Evolutionary conservation across 2,888 invertebrate genomes (phyloP), one percentile per base, ranked within the genome.

Genomic region (Ochlodes sylvanus): DNA sequence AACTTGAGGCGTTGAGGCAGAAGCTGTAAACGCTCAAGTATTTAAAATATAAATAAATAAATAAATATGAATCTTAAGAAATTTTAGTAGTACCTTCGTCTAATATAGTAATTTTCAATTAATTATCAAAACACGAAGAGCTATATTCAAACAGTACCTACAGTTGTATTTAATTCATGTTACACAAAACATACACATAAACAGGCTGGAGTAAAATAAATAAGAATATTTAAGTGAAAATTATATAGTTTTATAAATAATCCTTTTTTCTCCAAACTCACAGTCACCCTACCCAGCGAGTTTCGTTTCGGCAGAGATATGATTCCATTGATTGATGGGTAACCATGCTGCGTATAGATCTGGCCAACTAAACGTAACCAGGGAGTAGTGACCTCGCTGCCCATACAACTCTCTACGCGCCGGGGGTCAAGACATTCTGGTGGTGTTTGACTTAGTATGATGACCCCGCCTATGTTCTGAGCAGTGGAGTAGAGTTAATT

Each of bases 291-390:
- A 44, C 82, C 79, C 77, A 78, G 83, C 84, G 82, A 81, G 88
- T 85, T 80, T 88, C 83, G 87, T 89, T 89, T 89, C 87, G 85
- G 83, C 84, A 81, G 76, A 84, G 89, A 90, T 92, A 90, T 90
- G 92, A 92, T 91, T 85, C 89, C 87, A 91, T 92, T 93, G 93
- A 93, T 93, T 92, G 92, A 93, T 93, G 90, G 92, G 92, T 92
- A 89, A 89, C 89, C 90, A 89, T 86, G 90, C 86, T 82, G 88
- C 79, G 86, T 80, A 82, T 79, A 79, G 79, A 79, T 75, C 68
- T 73, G 79, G 69, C 89, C 50, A 38, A 50, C 4, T 44, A 56
- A 55, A 50, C 57, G 21, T 1, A 38, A 60, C 65, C 83, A 81
- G 54, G 69, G 38, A 80, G 81, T 69, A 58, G 67, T 73, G 70